Base-by-base conservation (phyloP, 2,113 vertebrate genomes). In the Clinocottus analis region DNA sequence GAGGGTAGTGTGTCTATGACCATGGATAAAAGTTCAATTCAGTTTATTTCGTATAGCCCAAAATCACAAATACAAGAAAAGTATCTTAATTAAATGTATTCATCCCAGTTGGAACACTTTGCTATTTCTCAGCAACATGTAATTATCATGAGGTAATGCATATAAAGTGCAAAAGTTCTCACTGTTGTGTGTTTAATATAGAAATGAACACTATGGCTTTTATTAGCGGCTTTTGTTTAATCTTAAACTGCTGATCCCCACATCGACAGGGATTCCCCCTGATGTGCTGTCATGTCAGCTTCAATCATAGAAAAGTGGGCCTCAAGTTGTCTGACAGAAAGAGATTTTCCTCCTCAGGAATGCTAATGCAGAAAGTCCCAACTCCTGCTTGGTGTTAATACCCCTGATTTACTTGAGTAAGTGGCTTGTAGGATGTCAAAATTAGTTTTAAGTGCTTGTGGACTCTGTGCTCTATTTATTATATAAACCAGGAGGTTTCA, bases 281-380 rank as follows among this genome's bases (percentile, higher is more conserved):
- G 65, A 41, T 35, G 29, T 73, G 17, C 56, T 58, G 49, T 64
- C 64, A 58, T 65, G 39, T 29, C 29, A 31, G 39, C 43, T 33
- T 63, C 23, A 55, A 0, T 79, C 43, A 68, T 1, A 61, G 27
- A 56, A 19, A 64, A 23, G 2, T 61, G 6, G 45, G 7, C n/a
- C 33, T 37, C 17, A 19, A 11, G 25, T 31, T 41, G 19, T 66
- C 11, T 60, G 33, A 53, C 2, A 17, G 31, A 39, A 12, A 65
- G 29, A 68, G 65, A 49, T 84, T 76, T 27, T 79, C 29, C 39
- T 51, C 37, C 47, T 68, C 59, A 82, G 72, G 80, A 87, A 90
- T 88, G 84, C 59, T 75, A 66, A 71, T 77, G 74, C 78, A 39
- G 55, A 66, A 83, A 78, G 61, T n/a, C 49, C 63, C 16, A 62